phyloP scores from a whole-genome alignment of 2,113 vertebrate genomes.

The Naja naja region DNA sequence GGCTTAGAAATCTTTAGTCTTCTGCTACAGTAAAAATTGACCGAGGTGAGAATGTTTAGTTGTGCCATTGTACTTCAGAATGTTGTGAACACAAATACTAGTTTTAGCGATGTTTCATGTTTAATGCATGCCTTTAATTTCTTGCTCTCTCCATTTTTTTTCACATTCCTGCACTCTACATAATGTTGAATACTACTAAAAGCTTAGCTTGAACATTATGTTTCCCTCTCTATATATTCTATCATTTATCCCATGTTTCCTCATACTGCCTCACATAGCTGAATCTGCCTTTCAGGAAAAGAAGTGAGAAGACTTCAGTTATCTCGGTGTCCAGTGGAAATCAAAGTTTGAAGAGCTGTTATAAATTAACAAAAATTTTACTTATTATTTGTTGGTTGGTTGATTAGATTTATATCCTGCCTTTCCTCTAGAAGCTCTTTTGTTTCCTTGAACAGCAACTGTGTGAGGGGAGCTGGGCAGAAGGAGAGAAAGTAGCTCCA shows the following conservation, averaged over 20 bases:
- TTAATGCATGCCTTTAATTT: neutral
- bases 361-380: neutral
- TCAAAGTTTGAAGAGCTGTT: neutral
- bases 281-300: neutral
- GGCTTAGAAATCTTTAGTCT: neutral
- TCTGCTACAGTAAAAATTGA: neutral
- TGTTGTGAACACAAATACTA: neutral
- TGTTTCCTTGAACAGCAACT: neutral
- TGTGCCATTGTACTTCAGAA: neutral
- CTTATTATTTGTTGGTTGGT: neutral
- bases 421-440: neutral
- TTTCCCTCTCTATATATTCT: neutral
- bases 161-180: neutral
- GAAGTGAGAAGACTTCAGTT: neutral
- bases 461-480: neutral
- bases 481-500: neutral
- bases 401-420: neutral
- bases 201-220: neutral
- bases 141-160: neutral
- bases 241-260: neutral
- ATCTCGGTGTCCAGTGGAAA: neutral
- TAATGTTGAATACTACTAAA: neutral
- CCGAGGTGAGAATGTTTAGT: neutral
- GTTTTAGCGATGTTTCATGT: neutral
- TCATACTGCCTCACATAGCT: neutral